A percentile compares a stretch with the other conserved stretches of the same genome.
Conservation (phyloP, 64 coral and sea anemone species). For the Exaiptasia diaphana region DNA sequence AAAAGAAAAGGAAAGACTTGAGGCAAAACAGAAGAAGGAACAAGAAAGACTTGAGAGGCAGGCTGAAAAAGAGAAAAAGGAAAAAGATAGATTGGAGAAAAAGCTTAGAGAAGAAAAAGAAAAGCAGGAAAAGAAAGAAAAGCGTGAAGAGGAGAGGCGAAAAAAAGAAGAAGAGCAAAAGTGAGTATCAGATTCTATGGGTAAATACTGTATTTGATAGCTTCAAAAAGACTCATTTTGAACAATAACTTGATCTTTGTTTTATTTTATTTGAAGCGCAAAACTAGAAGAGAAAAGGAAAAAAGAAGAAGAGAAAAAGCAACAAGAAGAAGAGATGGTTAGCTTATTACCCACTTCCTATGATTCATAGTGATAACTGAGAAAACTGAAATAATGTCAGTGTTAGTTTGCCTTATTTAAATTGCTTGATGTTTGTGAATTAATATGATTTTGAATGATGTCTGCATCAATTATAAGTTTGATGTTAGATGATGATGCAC, state of each 20-base stretch:
- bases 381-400: background rate
- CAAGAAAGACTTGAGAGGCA: constrained; percentile 76
- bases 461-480: too few relatives aligned
- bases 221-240: background rate
- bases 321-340: constrained; percentile 82
- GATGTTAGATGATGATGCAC: too few relatives aligned
- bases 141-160: constrained; percentile 70
- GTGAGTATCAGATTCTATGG: background rate
- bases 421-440: too few relatives aligned
- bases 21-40: constrained; percentile 87
- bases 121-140: constrained; percentile 80
- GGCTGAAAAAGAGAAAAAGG: constrained; percentile 80
- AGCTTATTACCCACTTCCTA: background rate
- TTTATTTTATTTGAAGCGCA: constrained; percentile 45
- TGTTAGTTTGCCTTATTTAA: too few relatives aligned
- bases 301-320: constrained; percentile 76
- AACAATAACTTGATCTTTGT: background rate
- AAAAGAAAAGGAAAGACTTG: constrained; percentile 81
- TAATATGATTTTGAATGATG: too few relatives aligned
- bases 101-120: constrained; percentile 76
- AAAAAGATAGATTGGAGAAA: constrained; percentile 80
- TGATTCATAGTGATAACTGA: background rate
- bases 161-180: constrained; percentile 79
- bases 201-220: background rate
- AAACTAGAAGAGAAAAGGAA: constrained; percentile 73